Percentiles rank a stretch among this genome's conserved stretches.
Evolutionary conservation across 2,797 vertebrate genomes (phyloP).

Genomic region (Sebastes nivosus): DNA sequence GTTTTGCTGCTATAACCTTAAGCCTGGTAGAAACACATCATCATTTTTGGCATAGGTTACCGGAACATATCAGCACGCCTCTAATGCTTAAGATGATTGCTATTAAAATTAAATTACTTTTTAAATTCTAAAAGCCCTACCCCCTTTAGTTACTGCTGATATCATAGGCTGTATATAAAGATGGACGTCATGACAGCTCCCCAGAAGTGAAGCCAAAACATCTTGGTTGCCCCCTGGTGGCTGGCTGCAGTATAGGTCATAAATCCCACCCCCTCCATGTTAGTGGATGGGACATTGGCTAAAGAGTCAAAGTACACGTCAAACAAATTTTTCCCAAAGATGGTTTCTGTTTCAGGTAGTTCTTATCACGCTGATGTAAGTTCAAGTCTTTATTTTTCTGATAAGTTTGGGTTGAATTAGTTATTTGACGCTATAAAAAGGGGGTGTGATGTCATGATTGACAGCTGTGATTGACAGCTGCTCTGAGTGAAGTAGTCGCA

Average conservation of each 20-base stretch:
- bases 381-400: background rate
- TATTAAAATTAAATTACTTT: background rate
- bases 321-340: background rate
- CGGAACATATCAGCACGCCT: background rate
- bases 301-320: too few species aligned
- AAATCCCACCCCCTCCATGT: too few species aligned
- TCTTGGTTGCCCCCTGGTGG: background rate
- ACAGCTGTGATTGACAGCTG: too few species aligned
- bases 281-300: too few species aligned
- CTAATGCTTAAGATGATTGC: background rate
- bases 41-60: background rate
- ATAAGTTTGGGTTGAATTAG: background rate
- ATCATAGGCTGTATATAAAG: too few species aligned
- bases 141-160: too few species aligned
- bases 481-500: too few species aligned
- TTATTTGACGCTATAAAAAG: too few species aligned
- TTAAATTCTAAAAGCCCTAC: background rate
- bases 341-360: accelerated
- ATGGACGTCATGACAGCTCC: too few species aligned
- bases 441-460: too few species aligned
- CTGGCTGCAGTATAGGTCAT: background rate
- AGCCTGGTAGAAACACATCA: background rate
- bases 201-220: too few species aligned
- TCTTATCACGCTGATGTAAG: background rate
- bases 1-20: background rate